Conservation (phyloP, 2,888 invertebrate genomes). For the Ectemnius lituratus region DNA sequence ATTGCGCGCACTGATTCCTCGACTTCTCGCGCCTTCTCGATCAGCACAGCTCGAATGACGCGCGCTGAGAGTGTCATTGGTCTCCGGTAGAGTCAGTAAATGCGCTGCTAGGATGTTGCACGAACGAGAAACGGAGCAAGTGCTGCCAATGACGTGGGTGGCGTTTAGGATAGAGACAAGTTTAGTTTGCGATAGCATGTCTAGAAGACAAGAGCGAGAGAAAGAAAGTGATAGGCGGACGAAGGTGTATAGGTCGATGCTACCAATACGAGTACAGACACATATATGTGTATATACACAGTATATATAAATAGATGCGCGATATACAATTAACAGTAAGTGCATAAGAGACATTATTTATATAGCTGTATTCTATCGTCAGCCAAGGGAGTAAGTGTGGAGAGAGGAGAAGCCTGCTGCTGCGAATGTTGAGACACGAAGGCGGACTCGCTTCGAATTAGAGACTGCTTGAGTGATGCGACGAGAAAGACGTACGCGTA, state of each 20-base stretch:
- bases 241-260: background rate
- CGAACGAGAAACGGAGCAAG: too few species aligned
- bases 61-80: too few species aligned
- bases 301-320: conserved; percentile 48
- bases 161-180: too few species aligned
- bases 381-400: conserved; percentile 9
- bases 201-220: conserved; percentile 29
- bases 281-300: conserved; percentile 50
- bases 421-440: conserved; percentile 45
- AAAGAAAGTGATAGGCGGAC: conserved; percentile 6
- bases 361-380: conserved; percentile 62
- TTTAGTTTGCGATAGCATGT: background rate
- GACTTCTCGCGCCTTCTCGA: too few species aligned
- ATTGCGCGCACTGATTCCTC: too few species aligned
- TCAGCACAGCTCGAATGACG: too few species aligned
- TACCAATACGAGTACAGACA: conserved; percentile 38
- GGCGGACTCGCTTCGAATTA: conserved; percentile 59
- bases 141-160: too few species aligned
- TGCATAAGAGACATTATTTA: conserved; percentile 63
- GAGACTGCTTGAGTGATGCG: conserved; percentile 43
- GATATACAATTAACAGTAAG: conserved; percentile 58
- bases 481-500: conserved; percentile 14
- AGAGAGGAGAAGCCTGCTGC: conserved; percentile 40
- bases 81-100: too few species aligned
- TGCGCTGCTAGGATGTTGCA: too few species aligned